phyloP scores from a whole-genome alignment of 2,888 invertebrate genomes.

The Xestia ashworthii region DNA sequence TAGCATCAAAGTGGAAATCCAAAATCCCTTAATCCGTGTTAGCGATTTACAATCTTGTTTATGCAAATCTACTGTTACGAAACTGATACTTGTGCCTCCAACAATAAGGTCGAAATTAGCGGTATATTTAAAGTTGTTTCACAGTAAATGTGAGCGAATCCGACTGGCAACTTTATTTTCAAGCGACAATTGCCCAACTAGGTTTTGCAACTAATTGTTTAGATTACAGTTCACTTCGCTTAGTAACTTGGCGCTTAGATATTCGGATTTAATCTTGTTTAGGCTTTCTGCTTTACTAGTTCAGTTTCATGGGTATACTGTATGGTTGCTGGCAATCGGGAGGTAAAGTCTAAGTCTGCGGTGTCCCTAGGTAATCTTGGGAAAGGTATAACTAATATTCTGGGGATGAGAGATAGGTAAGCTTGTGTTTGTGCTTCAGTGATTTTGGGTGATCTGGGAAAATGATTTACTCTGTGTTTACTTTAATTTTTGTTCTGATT shows the following conservation, averaged over 20 bases:
- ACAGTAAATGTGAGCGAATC: conserved; percentile 79
- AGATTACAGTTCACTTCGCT: conserved; percentile 82
- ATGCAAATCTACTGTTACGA: conserved; percentile 46
- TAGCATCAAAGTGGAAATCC: conserved; percentile 86
- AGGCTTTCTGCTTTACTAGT: conserved; percentile 48
- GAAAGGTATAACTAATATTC: neutral
- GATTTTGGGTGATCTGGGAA: neutral
- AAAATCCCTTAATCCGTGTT: conserved; percentile 88
- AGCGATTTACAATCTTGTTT: conserved; percentile 74
- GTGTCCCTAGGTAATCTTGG: neutral
- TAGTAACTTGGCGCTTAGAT: conserved; percentile 72
- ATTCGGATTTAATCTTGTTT: conserved; percentile 75
- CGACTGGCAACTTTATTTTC: conserved; percentile 85
- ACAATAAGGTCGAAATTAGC: conserved; percentile 57
- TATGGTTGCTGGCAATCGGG: conserved; percentile 12
- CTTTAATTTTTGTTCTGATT: too few species aligned
- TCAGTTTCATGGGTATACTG: conserved; percentile 33
- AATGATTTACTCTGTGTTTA: too few species aligned
- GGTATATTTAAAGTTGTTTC: conserved; percentile 67
- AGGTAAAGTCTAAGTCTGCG: conserved; percentile 12
- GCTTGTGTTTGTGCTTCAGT: neutral
- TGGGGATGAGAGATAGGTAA: neutral
- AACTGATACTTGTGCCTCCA: conserved; percentile 59
- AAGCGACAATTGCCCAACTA: conserved; percentile 87
- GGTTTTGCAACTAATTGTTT: conserved; percentile 87